Evolutionary conservation across 2,888 invertebrate species (phyloP), one percentile per base, ranked within the genome.

Genomic region (Hofmannophila pseudospretella): DNA sequence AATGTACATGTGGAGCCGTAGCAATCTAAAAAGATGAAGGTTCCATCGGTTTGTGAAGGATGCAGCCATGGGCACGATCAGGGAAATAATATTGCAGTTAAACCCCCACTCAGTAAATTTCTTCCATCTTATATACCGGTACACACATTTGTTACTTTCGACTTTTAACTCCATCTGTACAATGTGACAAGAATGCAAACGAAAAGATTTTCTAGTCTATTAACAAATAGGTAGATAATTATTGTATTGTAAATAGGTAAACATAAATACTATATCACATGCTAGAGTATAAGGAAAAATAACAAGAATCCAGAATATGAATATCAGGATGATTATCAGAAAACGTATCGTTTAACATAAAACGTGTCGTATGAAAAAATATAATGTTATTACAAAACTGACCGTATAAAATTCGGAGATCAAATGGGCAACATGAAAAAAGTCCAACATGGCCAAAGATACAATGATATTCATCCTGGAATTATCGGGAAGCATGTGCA

Each of bases 91-190:
- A 25, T 79, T 70, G 0, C 59, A 8, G 31, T 77, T 76, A 9
- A 63, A 53, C 1, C 46, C 38, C 60, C 64, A 70, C 7, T 58
- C 35, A 7, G 58, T 59, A 0, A 79, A 51, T 9, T 54, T 44
- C 8, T 60, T 45, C 23, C 51, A 47, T 2, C 61, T 61, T 1
- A 65, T 30, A 1, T 44, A 45, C 7, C 51, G 49, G 3, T 55
- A 41, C 1, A 59, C 49, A 16, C 69, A 70, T 29, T 46, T 1
- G 57, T n/a, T 55, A 0, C 60, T 39, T 1, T 58, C 41, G 0
- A 78, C 62, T 1, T 45, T 14, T 1, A 71, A 38, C 14, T 71
- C 60, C 23, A 65, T 43, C 80, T 79, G 37, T 28, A 57, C n/a
- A n/a, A n/a, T n/a, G n/a, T n/a, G n/a, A n/a, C n/a, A n/a, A n/a